Conservation (phyloP, 2,888 invertebrate genomes). For the Leptopterna dolabrata region DNA sequence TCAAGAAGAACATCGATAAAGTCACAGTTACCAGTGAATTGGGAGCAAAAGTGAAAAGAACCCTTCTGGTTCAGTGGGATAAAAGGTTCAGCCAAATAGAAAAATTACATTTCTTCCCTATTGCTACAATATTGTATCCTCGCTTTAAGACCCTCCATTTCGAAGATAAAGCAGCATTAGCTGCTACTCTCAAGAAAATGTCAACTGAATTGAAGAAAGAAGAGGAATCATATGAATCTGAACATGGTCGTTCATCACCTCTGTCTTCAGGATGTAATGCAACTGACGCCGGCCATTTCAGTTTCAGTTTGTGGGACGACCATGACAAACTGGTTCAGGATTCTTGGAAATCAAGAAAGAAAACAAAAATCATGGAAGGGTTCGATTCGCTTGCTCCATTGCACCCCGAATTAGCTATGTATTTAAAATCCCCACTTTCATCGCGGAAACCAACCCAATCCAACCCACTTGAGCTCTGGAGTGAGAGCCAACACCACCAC, state of each 20-base stretch:
- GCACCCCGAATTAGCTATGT: not conserved
- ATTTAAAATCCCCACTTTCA: conserved; percentile 16
- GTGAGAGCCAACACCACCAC: not conserved
- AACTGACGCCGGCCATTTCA: not conserved
- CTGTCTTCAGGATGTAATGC: not conserved
- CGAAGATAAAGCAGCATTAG: conserved; percentile 25
- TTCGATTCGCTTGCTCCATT: not conserved
- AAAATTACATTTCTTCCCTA: not conserved
- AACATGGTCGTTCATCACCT: not conserved
- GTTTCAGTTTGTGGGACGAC: conserved; percentile 10
- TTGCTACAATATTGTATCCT: conserved; percentile 27
- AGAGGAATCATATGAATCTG: not conserved
- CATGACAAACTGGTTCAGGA: conserved; percentile 5
- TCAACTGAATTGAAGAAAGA: conserved; percentile 9
- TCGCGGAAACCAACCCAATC: not conserved
- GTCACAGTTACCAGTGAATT: not conserved
- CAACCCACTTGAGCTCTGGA: not conserved
- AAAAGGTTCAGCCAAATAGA: conserved; percentile 34
- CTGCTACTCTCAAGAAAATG: conserved; percentile 1
- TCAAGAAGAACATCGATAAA: not conserved
- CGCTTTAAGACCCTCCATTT: conserved; percentile 20
- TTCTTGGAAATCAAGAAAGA: not conserved
- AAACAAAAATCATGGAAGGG: not conserved
- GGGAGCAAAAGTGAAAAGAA: conserved; percentile 6
- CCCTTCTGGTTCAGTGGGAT: not conserved